These are phyloP conservation scores for Distichodus sexfasciatus DNA, from an alignment of 2,797 vertebrate genomes.

Conservation along the genomic window DNA sequence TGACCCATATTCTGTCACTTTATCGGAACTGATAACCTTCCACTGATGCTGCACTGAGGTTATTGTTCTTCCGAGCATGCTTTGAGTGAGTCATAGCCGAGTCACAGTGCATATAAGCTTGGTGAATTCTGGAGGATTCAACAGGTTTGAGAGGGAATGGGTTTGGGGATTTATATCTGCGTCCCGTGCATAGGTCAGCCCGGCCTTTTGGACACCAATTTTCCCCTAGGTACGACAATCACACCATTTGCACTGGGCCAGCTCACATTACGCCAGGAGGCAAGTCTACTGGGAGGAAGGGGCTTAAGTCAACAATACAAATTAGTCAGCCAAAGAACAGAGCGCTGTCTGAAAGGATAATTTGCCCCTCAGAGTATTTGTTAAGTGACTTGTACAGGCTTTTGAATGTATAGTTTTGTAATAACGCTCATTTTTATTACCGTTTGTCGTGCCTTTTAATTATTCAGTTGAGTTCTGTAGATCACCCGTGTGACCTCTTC, in stretches of 20 bases:
- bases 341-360: conserved; percentile 2
- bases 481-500: neutral
- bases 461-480: neutral
- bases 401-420: neutral
- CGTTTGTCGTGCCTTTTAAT: neutral
- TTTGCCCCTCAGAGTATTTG: conserved; percentile 6
- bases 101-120: neutral
- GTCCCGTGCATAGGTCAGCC: conserved; percentile 21
- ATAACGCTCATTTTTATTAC: neutral
- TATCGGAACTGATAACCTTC: too few relatives aligned
- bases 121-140: conserved; percentile 16
- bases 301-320: conserved; percentile 64
- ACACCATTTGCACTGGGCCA: conserved; percentile 61
- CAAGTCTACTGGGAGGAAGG: conserved; percentile 53
- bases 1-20: too few relatives aligned
- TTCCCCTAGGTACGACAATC: conserved; percentile 61
- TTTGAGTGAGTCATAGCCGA: neutral
- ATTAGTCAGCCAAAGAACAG: conserved; percentile 12
- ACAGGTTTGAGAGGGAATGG: conserved; percentile 14
- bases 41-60: too few relatives aligned
- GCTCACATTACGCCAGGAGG: conserved; percentile 62
- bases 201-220: conserved; percentile 53
- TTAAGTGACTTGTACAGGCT: neutral
- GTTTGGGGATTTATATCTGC: conserved; percentile 18
- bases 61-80: neutral